These are phyloP conservation scores for Lithophane socia DNA, from an alignment of 2,888 invertebrate genomes.

Conservation along the genomic window DNA sequence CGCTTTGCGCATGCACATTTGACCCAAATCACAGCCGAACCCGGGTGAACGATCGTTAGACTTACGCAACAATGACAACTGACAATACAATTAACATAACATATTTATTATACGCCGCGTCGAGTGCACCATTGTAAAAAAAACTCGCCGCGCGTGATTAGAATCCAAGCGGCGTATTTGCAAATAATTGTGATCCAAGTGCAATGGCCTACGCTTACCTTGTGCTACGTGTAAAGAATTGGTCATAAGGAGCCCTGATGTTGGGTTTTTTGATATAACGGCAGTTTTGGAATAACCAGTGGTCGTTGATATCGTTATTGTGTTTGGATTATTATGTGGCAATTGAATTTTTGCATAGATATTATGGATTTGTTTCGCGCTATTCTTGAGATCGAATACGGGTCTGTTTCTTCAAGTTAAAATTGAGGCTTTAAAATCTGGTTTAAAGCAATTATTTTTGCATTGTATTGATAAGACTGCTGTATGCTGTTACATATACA, in stretches of 20 bases:
- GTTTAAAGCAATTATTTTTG: neutral
- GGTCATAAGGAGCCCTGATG: constrained; percentile 40
- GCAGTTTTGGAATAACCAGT: constrained; percentile 60
- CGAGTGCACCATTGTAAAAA: constrained; percentile 80
- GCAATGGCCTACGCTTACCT: constrained; percentile 87
- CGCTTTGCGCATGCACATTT: constrained; percentile 28
- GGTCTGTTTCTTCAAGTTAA: neutral
- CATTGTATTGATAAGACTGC: neutral
- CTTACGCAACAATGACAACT: constrained; percentile 82
- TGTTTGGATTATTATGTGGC: constrained; percentile 6
- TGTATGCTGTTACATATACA: neutral
- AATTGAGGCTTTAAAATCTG: neutral
- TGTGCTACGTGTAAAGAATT: constrained; percentile 81
- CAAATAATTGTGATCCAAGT: constrained; percentile 82
- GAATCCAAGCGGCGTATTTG: constrained; percentile 81
- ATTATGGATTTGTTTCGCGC: neutral
- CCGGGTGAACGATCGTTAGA: constrained; percentile 60
- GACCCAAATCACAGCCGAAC: constrained; percentile 63
- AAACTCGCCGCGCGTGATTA: constrained; percentile 74
- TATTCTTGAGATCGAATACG: neutral
- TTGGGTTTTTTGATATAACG: constrained; percentile 67
- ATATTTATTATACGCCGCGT: constrained; percentile 76
- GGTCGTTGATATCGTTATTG: constrained; percentile 32
- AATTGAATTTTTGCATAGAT: constrained; percentile 1
- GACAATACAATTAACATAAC: constrained; percentile 82